Evolutionary conservation across 1,140 invertebrate species (phyloP).

Genomic region (Chrysopa pallens): DNA sequence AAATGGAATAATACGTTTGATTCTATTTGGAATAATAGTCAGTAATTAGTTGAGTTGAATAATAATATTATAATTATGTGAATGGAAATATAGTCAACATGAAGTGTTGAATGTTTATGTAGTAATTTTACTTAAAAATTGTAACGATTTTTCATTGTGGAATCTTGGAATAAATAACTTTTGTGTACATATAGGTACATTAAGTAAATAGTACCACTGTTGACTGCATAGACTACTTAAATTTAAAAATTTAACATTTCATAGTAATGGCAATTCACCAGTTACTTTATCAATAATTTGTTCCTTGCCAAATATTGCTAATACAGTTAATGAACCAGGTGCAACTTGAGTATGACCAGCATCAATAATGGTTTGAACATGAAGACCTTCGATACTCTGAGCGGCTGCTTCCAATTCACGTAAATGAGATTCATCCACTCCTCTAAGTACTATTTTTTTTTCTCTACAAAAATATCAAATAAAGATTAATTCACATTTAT

Average conservation of each 20-base stretch:
- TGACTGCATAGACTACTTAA: neutral
- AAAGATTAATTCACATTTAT: too few relatives aligned
- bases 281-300: conserved; percentile 25
- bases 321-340: conserved; percentile 26
- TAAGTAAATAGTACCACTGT: too few relatives aligned
- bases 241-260: neutral
- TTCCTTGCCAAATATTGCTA: conserved; percentile 27
- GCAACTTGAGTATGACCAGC: conserved; percentile 41
- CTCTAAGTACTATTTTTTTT: conserved; percentile 40
- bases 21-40: too few relatives aligned
- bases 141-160: too few relatives aligned
- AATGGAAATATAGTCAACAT: too few relatives aligned
- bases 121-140: too few relatives aligned
- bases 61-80: too few relatives aligned
- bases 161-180: too few relatives aligned
- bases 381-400: conserved; percentile 22
- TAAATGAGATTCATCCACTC: conserved; percentile 32
- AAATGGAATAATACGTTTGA: too few relatives aligned
- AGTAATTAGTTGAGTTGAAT: too few relatives aligned
- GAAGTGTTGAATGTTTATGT: too few relatives aligned
- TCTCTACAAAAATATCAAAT: conserved; percentile 27
- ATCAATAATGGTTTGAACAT: conserved; percentile 37
- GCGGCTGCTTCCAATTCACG: conserved; percentile 30
- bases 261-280: conserved; percentile 25
- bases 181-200: too few relatives aligned